Evolutionary conservation across 2,888 invertebrate species (phyloP).

Genomic region (Lepetodrilus schrolli): DNA sequence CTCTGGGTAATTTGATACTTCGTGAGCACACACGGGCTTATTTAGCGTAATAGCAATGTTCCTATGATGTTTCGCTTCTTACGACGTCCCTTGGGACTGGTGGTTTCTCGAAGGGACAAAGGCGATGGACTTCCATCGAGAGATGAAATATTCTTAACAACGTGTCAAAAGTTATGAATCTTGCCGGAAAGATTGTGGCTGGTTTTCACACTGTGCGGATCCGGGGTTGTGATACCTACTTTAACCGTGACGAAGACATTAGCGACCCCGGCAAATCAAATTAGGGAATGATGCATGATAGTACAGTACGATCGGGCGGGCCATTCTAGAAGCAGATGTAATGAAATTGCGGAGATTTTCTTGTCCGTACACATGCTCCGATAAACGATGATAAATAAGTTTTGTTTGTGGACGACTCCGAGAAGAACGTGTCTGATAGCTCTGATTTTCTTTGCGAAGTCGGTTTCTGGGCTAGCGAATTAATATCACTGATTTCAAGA

Average conservation of each 20-base stretch:
- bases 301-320: too few relatives aligned
- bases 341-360: slow-evolving; percentile 21
- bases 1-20: slow-evolving; percentile 30
- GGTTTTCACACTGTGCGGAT: slow-evolving; percentile 9
- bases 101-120: slow-evolving; percentile 27
- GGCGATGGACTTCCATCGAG: slow-evolving; percentile 4
- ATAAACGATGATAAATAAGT: neutral
- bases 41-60: slow-evolving; percentile 31
- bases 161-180: slow-evolving; percentile 30
- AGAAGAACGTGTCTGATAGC: too few relatives aligned
- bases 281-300: neutral
- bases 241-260: slow-evolving; percentile 19
- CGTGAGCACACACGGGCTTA: slow-evolving; percentile 30
- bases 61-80: slow-evolving; percentile 27
- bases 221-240: slow-evolving; percentile 7
- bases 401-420: neutral
- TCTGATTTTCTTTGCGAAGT: too few relatives aligned
- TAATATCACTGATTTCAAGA: too few relatives aligned
- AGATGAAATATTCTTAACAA: slow-evolving; percentile 20
- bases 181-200: slow-evolving; percentile 25
- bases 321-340: neutral
- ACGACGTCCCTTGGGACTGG: neutral
- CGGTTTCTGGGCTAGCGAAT: too few relatives aligned
- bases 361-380: neutral
- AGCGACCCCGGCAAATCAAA: slow-evolving; percentile 1